Percentiles rank a stretch among this genome's conserved stretches.
phyloP scores from a whole-genome alignment of 2,113 vertebrate genomes.

The Catharus bicknelli region DNA sequence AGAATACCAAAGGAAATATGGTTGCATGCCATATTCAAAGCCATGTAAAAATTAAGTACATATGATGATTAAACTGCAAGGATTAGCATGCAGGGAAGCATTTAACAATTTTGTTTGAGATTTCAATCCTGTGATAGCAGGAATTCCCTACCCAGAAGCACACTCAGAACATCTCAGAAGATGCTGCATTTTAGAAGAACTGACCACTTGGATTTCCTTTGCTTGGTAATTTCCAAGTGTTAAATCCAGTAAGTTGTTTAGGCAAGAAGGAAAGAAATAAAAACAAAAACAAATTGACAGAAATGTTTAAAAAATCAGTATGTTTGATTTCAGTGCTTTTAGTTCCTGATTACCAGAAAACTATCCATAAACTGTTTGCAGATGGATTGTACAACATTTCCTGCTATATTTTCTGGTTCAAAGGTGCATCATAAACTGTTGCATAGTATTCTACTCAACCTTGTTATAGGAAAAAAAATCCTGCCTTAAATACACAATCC shows the following conservation, averaged over 20 bases:
- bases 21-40: not conserved
- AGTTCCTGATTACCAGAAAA: not conserved
- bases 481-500: not conserved
- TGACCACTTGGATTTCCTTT: not conserved
- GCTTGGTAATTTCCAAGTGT: not conserved
- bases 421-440: slow-evolving; percentile 1
- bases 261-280: not conserved
- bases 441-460: not conserved
- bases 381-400: not conserved
- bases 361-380: not conserved
- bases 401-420: not conserved
- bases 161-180: not conserved
- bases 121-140: not conserved
- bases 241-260: not conserved
- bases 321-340: not conserved
- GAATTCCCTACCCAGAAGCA: not conserved
- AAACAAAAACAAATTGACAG: not conserved
- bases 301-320: not conserved
- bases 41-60: not conserved
- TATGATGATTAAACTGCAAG: not conserved
- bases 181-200: not conserved
- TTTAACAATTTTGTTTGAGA: not conserved
- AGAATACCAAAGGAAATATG: not conserved
- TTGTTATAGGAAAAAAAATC: not conserved
- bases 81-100: not conserved